A percentile compares a stretch with the other conserved stretches of the same genome.
These are phyloP conservation scores for Petrolisthes cinctipes DNA, from an alignment of 2,888 invertebrate genomes.

Conservation along the genomic window DNA sequence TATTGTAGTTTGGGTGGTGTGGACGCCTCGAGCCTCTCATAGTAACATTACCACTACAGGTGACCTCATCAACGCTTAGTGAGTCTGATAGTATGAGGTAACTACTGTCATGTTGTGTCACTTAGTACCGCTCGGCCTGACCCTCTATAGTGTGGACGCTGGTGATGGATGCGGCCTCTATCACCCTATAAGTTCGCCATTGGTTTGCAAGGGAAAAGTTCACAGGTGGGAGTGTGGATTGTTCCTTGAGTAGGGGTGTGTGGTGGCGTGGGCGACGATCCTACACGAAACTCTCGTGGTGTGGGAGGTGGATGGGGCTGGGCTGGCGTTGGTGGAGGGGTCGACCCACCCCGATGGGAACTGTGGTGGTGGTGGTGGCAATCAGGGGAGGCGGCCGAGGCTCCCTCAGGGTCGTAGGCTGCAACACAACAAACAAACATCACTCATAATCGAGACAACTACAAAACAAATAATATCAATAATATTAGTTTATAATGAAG, in stretches of 20 bases:
- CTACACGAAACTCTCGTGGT: conserved; percentile 57
- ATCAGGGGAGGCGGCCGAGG: conserved; percentile 1
- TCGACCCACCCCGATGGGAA: conserved; percentile 11
- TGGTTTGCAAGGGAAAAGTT: not conserved
- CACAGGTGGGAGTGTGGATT: not conserved
- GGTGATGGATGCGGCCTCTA: too few relatives aligned
- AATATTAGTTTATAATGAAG: too few relatives aligned
- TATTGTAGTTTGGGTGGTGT: not conserved
- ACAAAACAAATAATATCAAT: too few relatives aligned
- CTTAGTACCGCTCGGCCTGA: too few relatives aligned
- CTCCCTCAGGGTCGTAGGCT: conserved; percentile 7
- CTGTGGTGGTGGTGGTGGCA: conserved; percentile 9
- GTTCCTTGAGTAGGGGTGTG: not conserved
- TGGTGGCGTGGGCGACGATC: not conserved
- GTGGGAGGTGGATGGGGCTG: conserved; percentile 53
- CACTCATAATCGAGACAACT: too few relatives aligned
- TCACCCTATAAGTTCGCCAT: not conserved
- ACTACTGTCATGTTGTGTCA: too few relatives aligned
- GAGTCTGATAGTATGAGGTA: too few relatives aligned
- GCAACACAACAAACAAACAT: not conserved
- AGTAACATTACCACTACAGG: not conserved
- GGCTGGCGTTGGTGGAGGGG: conserved; percentile 9
- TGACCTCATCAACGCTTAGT: not conserved
- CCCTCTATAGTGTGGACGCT: too few relatives aligned
- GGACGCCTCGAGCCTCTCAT: not conserved